These are phyloP conservation scores for Fundulus diaphanus DNA, from an alignment of 2,797 vertebrate genomes.

Conservation along the genomic window DNA sequence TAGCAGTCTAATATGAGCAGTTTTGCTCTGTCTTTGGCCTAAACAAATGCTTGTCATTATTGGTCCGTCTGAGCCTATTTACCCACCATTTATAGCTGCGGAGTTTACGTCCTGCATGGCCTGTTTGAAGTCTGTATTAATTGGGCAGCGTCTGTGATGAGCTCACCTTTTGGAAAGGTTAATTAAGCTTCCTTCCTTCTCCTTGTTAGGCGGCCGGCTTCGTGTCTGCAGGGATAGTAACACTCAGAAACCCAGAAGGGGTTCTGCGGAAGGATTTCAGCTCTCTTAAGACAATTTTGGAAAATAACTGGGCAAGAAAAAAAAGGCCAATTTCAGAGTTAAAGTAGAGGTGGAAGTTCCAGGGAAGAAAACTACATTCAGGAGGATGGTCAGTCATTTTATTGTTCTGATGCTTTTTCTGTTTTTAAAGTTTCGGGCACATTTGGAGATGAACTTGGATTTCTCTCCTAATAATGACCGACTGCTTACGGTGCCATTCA, in stretches of 20 bases:
- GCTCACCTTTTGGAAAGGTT: slow-evolving; percentile 70
- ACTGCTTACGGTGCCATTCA: too few species aligned
- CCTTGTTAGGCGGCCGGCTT: slow-evolving; percentile 43
- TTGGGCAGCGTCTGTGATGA: slow-evolving; percentile 62
- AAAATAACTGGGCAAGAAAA: slow-evolving; percentile 11
- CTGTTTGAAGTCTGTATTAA: slow-evolving; percentile 65
- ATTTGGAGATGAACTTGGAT: slow-evolving; percentile 8
- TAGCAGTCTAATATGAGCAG: neutral
- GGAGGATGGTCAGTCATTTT: slow-evolving; percentile 49
- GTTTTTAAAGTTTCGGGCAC: slow-evolving; percentile 38
- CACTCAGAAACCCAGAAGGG: slow-evolving; percentile 26
- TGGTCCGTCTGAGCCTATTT: slow-evolving; percentile 31
- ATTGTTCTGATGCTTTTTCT: slow-evolving; percentile 23
- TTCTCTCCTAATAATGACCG: slow-evolving; percentile 13
- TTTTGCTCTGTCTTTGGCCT: neutral
- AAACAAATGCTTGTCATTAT: slow-evolving; percentile 10
- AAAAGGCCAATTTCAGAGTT: slow-evolving; percentile 5
- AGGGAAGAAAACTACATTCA: slow-evolving; percentile 29
- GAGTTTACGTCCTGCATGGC: slow-evolving; percentile 30
- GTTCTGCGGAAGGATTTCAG: slow-evolving; percentile 29
- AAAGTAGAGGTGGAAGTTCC: slow-evolving; percentile 14
- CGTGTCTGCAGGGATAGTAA: slow-evolving; percentile 44
- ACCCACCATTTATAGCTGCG: slow-evolving; percentile 20
- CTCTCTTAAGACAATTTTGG: slow-evolving; percentile 19
- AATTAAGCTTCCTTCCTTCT: slow-evolving; percentile 64